Evolutionary conservation across 2,797 vertebrate genomes (phyloP), one percentile per base, ranked within the genome.

Genomic region (Cichlasoma orientale): DNA sequence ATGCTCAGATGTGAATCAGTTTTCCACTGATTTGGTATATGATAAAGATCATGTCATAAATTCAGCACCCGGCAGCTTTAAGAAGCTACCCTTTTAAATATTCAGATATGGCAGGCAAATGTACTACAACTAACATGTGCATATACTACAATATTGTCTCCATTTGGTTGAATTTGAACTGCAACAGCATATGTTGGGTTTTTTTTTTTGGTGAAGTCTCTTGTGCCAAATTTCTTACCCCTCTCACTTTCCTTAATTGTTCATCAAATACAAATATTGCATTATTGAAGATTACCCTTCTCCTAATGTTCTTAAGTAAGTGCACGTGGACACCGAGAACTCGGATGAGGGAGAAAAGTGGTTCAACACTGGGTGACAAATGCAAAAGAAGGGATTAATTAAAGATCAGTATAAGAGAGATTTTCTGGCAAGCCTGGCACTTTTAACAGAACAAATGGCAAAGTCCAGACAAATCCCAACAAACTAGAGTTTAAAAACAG

Each of bases 351-450:
- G 90, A 85, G 66, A 86, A 82, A 84, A 80, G 77, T 86, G 88
- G 87, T 82, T 70, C 82, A 76, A 82, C 80, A 87, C 79, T 91
- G 94, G 82, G 74, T 86, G 87, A 84, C 75, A 82, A 88, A 90
- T 80, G 77, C 78, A 78, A 88, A 90, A 81, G 63, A 75, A 86
- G 84, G 88, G 82, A 84, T 95, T 95, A 95, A 94, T 90, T 25
- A 82, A 96, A 96, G 86, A 86, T 96, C 90, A 90, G 95, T 95
- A 27, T 68, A 93, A 94, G 95, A 95, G 92, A 96, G 94, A 96
- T 96, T 97, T 97, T 97, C 96, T 96, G 96, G 95, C 96, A 85
- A 95, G 86, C 96, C 97, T 97, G 97, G 97, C 97, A 98, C 97
- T 98, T 96, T 96, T 92, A 94, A 98, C 97, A 97, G 96, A 97